Evolutionary conservation across 2,888 invertebrate species (phyloP), one percentile per base, ranked within the genome.

Genomic region (Drosophila formosana): DNA sequence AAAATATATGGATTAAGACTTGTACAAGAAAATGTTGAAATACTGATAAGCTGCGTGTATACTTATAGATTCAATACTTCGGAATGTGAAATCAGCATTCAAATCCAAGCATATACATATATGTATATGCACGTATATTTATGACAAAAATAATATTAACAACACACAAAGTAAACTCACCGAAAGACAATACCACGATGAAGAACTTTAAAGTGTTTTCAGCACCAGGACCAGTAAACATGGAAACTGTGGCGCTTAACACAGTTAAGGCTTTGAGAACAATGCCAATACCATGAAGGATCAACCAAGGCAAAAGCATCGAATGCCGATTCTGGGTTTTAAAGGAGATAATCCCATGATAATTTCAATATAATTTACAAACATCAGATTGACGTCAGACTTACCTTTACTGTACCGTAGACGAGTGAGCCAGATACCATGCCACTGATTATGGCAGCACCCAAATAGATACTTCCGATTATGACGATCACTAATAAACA

Each of bases 351-450:
- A 3, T 4, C 13, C 13, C 3, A 41, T 7, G 18, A 18, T 18
- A 13, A 39, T 41, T 18, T 41, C 7, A 18, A 18, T 34, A 9
- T 18, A 37, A n/a, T n/a, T 18, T 5, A 37, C 32, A 30, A 32
- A 32, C 8, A 32, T 9, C 32, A 32, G 32, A 7, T 18, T 7
- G 39, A 13, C 18, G 39, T 41, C 3, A 61, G 32, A 26, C 32
- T 41, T 49, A 84, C 91, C 90, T 90, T 90, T 9, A 90, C 80
- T 5, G 90, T 88, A 11, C 91, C 91, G 52, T 83, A 67, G 25
- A 41, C 6, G 7, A 41, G 39, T 18, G 18, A 18, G 4, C 0
- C 13, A 18, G 39, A 41, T 5, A 18, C 18, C 6, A 41, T 5
- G 13, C 1, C 7, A 18, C 18, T 13, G 6, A 41, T 41, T 2